phyloP scores from a whole-genome alignment of 1,140 invertebrate species.

The Brachionus paranguensis region DNA sequence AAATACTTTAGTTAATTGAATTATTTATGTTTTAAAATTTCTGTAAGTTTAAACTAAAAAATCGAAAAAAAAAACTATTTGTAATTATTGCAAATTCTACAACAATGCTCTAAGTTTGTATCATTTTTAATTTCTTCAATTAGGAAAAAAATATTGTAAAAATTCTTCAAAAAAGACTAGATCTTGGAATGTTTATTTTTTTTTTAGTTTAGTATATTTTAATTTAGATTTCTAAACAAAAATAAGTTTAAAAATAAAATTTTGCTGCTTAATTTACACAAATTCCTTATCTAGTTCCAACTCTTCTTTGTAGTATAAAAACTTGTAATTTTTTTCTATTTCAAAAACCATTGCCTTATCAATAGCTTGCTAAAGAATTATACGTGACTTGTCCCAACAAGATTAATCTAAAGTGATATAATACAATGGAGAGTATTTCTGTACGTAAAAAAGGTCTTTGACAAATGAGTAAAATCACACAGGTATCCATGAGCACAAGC shows the following conservation, averaged over 20 bases:
- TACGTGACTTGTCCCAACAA: background rate
- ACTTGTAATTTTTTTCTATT: background rate
- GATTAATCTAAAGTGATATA: background rate
- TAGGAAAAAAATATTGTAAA: background rate
- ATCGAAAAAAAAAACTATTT: background rate
- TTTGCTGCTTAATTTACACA: background rate
- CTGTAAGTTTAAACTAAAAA: background rate
- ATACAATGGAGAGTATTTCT: background rate
- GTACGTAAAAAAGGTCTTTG: background rate
- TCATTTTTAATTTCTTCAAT: background rate
- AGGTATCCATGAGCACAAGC: background rate
- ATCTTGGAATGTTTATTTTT: conserved; percentile 27
- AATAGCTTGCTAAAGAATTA: background rate
- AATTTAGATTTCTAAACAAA: conserved; percentile 25
- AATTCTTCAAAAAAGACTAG: conserved; percentile 1
- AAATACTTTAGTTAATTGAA: background rate
- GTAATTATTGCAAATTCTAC: background rate
- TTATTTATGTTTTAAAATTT: background rate
- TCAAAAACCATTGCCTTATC: background rate
- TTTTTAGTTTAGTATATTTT: background rate
- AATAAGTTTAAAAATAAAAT: conserved; percentile 14
- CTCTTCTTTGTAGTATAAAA: background rate
- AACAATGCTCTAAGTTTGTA: background rate
- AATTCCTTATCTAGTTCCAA: conserved; percentile 14
- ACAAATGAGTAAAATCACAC: background rate